These are phyloP conservation scores for Yasuhikotakia modesta DNA, from an alignment of 2,797 vertebrate genomes.

Conservation along the genomic window DNA sequence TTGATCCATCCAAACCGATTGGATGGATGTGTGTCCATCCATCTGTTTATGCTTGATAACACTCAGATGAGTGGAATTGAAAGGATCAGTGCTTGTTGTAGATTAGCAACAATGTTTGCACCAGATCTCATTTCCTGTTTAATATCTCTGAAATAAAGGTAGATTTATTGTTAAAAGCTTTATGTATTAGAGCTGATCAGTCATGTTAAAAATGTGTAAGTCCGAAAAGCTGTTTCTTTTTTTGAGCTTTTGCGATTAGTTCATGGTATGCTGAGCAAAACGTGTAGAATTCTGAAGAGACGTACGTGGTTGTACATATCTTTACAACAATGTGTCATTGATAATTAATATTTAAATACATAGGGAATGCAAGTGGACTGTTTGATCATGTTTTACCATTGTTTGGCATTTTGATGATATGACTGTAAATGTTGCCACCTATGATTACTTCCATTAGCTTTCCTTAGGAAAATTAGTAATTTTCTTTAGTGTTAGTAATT, in stretches of 20 bases:
- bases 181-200: background rate
- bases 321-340: background rate
- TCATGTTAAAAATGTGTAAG: background rate
- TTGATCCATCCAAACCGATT: background rate
- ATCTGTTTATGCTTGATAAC: slow-evolving; percentile 7
- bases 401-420: background rate
- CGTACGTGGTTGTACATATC: too few relatives aligned
- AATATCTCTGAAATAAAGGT: background rate
- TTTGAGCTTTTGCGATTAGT: too few relatives aligned
- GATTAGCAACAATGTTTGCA: slow-evolving; percentile 1
- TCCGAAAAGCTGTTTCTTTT: too few relatives aligned
- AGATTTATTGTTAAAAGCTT: background rate
- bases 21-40: background rate
- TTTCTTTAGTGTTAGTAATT: too few relatives aligned
- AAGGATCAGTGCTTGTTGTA: background rate
- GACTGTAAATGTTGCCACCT: slow-evolving; percentile 39
- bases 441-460: too few relatives aligned
- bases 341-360: background rate
- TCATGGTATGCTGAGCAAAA: too few relatives aligned
- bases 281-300: too few relatives aligned
- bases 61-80: background rate
- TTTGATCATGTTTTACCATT: background rate
- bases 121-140: background rate
- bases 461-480: too few relatives aligned
- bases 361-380: background rate